These are phyloP conservation scores for Scopus umbretta DNA, from an alignment of 2,113 vertebrate species.

Conservation along the genomic window DNA sequence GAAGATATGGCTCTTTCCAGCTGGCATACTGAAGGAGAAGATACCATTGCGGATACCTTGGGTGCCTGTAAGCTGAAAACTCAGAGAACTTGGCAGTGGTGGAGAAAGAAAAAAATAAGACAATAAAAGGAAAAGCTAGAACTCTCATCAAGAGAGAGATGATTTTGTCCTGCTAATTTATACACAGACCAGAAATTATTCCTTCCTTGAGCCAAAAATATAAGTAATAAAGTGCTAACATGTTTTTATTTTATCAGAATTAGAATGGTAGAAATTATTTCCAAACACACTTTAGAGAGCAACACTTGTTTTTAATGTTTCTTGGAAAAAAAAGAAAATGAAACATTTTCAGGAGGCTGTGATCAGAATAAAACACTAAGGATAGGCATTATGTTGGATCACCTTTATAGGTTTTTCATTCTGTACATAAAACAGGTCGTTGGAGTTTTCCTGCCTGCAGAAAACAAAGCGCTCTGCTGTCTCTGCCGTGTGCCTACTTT, in stretches of 20 bases:
- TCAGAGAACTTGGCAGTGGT: not conserved
- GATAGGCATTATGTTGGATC: not conserved
- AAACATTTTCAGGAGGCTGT: not conserved
- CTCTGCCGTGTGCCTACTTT: not conserved
- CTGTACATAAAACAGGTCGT: not conserved
- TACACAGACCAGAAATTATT: not conserved
- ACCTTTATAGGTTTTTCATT: not conserved
- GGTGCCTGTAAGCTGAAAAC: not conserved
- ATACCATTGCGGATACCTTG: not conserved
- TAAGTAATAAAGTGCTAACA: not conserved
- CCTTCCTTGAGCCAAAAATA: not conserved
- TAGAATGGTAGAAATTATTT: not conserved
- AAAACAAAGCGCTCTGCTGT: not conserved
- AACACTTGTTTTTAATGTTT: not conserved
- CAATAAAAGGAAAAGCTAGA: not conserved
- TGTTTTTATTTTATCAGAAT: not conserved
- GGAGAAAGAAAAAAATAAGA: not conserved
- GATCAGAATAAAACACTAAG: not conserved
- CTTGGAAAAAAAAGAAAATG: not conserved
- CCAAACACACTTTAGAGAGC: not conserved
- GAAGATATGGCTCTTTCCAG: not conserved
- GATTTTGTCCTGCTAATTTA: not conserved
- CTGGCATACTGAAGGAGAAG: not conserved
- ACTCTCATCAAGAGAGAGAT: not conserved
- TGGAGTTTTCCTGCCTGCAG: not conserved